Evolutionary conservation across 2,888 invertebrate species (phyloP).

Genomic region (Zelleria hepariella): DNA sequence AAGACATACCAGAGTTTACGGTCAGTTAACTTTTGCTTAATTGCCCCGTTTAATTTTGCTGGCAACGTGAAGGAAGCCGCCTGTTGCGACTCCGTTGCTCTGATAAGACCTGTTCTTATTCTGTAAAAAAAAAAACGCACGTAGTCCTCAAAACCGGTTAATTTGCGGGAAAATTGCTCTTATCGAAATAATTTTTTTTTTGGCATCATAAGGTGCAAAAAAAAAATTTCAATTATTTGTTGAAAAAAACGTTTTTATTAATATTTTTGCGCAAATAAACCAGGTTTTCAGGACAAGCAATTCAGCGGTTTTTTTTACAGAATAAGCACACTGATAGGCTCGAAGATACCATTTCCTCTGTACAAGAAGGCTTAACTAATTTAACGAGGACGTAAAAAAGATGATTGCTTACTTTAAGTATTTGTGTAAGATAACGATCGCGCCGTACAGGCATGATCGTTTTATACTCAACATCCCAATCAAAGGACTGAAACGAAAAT

Average conservation of each 20-base stretch:
- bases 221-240: no score
- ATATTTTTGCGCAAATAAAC: no score
- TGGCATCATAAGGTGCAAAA: no score
- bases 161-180: no score
- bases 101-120: no score
- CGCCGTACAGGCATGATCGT: background rate
- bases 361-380: background rate
- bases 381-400: background rate
- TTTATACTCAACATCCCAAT: background rate
- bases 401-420: background rate
- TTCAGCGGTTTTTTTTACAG: no score
- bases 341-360: background rate
- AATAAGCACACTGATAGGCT: background rate
- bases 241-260: no score
- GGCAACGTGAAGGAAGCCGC: background rate
- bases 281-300: no score
- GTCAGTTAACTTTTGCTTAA: constrained; percentile 2
- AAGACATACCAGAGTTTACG: background rate
- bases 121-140: no score
- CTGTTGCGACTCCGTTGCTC: background rate
- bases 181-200: no score
- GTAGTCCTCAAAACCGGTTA: no score
- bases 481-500: background rate
- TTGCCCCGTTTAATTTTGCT: background rate
- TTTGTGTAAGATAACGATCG: background rate